phyloP scores from a whole-genome alignment of 1,140 invertebrate genomes.

The Chrysomallon squamiferum region DNA sequence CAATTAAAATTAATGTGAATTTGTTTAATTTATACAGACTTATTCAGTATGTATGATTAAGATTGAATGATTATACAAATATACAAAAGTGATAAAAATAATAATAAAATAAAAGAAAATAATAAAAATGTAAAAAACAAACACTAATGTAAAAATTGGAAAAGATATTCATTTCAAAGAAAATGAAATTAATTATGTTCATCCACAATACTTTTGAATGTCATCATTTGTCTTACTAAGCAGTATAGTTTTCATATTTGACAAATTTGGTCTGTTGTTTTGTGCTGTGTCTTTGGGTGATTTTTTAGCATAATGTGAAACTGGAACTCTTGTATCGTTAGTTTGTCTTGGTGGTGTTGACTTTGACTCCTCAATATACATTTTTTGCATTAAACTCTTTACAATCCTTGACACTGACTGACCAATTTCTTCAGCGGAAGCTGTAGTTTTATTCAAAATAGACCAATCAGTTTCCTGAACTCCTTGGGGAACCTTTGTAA shows the following conservation, averaged over 20 bases:
- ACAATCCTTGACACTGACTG: constrained; percentile 51
- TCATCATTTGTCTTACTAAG: not conserved
- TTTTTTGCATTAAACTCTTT: constrained; percentile 6
- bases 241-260: constrained; percentile 12
- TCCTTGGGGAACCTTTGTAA: constrained; percentile 40
- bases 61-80: too few relatives aligned
- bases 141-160: too few relatives aligned
- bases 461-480: constrained; percentile 52
- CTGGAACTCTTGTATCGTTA: not conserved
- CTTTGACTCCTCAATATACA: constrained; percentile 2
- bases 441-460: constrained; percentile 36
- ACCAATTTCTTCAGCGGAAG: constrained; percentile 45
- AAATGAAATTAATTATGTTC: too few relatives aligned
- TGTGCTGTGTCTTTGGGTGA: not conserved
- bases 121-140: too few relatives aligned
- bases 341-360: not conserved
- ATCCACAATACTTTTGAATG: too few relatives aligned
- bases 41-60: too few relatives aligned
- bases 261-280: not conserved
- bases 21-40: too few relatives aligned
- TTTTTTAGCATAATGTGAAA: not conserved
- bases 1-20: too few relatives aligned
- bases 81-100: too few relatives aligned
- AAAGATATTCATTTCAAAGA: too few relatives aligned
- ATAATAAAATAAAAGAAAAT: too few relatives aligned